Base-by-base conservation (phyloP, 2,113 vertebrate genomes). In the Holacanthus passer region DNA sequence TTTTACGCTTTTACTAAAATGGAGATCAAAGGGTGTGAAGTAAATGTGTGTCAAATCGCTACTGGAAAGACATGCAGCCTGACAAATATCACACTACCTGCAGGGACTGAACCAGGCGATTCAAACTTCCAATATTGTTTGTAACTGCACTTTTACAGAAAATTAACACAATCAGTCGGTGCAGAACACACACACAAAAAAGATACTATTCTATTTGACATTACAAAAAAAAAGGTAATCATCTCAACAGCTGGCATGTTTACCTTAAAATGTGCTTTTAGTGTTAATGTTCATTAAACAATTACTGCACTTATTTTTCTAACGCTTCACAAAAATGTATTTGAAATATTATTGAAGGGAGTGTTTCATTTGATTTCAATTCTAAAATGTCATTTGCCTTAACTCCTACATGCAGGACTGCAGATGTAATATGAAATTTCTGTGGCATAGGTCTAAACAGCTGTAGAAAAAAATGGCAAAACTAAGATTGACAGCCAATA, bases 11-110 rank as follows among this genome's bases (percentile, higher is more conserved):
- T 69, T 53, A 13, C 29, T 43, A 55, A 83, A 87, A 88, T 48
- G 27, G 52, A 83, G 73, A 74, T 84, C 31, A 88, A 83, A 88
- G 58, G 68, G 67, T 75, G 32, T 24, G 66, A 69, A 62, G 80
- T n/a, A 55, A 80, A 71, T 67, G 76, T 79, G 83, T 73, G 77
- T 78, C 47, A 62, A 73, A 77, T 75, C 43, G 70, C 77, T 52
- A 35, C 66, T 20, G 55, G 72, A 53, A 4, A 65, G 41, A 82
- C 16, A 20, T 24, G 58, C 66, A 72, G 71, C 32, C 56, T 32
- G 16, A 66, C 62, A 79, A 74, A 69, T 80, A 82, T 77, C 72
- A 65, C 56, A 73, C 55, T 9, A 43, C 47, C 48, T 62, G 64
- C 39, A 74, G 35, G 16, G 31, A n/a, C 43, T 13, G n/a, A 79